Conservation (phyloP, 1,140 invertebrate genomes). For the Bradysia coprophila region DNA sequence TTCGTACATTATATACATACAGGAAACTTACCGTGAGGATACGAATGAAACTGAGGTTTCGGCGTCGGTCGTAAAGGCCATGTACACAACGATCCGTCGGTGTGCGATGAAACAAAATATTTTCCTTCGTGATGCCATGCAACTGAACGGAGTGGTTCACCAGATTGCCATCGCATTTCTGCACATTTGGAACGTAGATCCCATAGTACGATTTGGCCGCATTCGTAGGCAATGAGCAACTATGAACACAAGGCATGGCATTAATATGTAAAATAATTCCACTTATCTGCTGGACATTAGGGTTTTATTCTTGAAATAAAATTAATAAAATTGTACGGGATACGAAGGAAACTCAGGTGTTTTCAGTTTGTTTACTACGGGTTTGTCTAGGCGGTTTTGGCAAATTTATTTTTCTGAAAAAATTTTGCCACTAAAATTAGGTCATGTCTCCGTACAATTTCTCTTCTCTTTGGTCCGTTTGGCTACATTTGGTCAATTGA, state of each 20-base stretch:
- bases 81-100: constrained; percentile 84
- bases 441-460: too few relatives aligned
- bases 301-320: too few relatives aligned
- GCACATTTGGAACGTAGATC: constrained; percentile 69
- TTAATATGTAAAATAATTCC: neutral
- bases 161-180: constrained; percentile 63
- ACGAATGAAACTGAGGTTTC: constrained; percentile 63
- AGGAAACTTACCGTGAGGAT: constrained; percentile 68
- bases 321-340: too few relatives aligned
- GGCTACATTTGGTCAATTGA: too few relatives aligned
- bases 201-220: constrained; percentile 88
- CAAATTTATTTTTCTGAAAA: too few relatives aligned
- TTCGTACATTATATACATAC: too few relatives aligned
- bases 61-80: constrained; percentile 62
- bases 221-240: constrained; percentile 93
- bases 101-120: constrained; percentile 92
- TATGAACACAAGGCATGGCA: constrained; percentile 24
- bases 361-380: too few relatives aligned
- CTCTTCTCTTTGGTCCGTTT: too few relatives aligned
- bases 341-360: too few relatives aligned
- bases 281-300: neutral
- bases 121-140: constrained; percentile 97
- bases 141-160: constrained; percentile 66
- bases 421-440: too few relatives aligned
- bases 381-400: too few relatives aligned